Conservation (phyloP, 2,113 vertebrate genomes). For the Tragelaphus buxtoni region DNA sequence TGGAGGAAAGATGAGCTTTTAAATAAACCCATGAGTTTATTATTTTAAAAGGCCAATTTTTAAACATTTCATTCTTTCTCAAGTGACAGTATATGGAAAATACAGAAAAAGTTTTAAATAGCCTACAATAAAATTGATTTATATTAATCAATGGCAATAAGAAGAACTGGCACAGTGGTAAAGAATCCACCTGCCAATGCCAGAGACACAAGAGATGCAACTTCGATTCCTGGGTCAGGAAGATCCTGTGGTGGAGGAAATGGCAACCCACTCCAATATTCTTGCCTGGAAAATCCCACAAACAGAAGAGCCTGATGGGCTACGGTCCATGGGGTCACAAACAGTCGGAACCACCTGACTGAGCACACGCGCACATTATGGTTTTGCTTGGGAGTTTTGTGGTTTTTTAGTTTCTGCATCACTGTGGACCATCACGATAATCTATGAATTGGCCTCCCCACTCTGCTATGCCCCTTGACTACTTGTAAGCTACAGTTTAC, state of each 20-base stretch:
- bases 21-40: not conserved
- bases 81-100: not conserved
- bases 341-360: not conserved
- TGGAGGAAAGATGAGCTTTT: not conserved
- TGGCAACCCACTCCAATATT: not conserved
- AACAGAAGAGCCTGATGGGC: not conserved
- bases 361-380: not conserved
- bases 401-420: not conserved
- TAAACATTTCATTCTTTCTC: not conserved
- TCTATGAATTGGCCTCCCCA: not conserved
- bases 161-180: not conserved
- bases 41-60: not conserved
- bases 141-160: not conserved
- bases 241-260: not conserved
- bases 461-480: not conserved
- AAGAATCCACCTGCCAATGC: not conserved
- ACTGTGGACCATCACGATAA: not conserved
- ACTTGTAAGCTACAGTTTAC: not conserved
- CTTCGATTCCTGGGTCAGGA: not conserved
- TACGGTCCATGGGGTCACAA: not conserved
- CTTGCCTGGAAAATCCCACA: not conserved
- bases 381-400: not conserved
- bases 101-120: conserved; percentile 32
- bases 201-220: not conserved
- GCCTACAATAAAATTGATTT: not conserved